Evolutionary conservation across 2,888 invertebrate genomes (phyloP), one percentile per base, ranked within the genome.

Genomic region (Blera fallax): DNA sequence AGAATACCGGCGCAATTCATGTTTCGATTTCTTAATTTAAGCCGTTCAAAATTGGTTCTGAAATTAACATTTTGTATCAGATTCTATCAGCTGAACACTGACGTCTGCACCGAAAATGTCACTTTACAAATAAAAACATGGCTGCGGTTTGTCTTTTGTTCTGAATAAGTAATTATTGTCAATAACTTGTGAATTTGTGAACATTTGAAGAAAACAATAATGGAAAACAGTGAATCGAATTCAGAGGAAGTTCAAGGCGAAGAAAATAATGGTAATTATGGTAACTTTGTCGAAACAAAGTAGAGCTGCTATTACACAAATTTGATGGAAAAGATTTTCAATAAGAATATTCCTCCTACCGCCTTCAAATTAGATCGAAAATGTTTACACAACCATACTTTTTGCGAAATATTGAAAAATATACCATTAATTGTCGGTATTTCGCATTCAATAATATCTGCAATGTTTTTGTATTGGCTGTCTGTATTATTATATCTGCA

Each of bases 121-220:
- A 74, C 56, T 69, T 74, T 40, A 74, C 27, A 69, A 69, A 60
- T 69, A 60, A 84, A 72, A 84, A 80, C 21, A 84, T 84, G 84
- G 84, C 84, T 80, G 80, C 79, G 40, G 21, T 43, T 69, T 52
- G 64, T 16, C 29, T 32, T 14, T 65, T 34, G 16, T 4, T 34
- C 24, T 60, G 14, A 2, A 45, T 10, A 69, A 80, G 40, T 54
- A 80, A 65, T 73, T 62, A 29, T 67, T 48, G n/a, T 72, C 45
- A 27, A 48, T 34, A 62, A 54, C 29, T 60, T 32, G 27, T 50
- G 11, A 24, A 50, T 73, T 32, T 37, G 37, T 32, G 32, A 21
- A 4, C 16, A 45, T 24, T 64, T 52, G 11, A 40, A 50, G 1
- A 52, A 54, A 48, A 2, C n/a, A 37, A 62, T 60, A 43, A 84